Evolutionary conservation across 2,888 invertebrate species (phyloP), one percentile per base, ranked within the genome.

Genomic region (Morpho achilles): DNA sequence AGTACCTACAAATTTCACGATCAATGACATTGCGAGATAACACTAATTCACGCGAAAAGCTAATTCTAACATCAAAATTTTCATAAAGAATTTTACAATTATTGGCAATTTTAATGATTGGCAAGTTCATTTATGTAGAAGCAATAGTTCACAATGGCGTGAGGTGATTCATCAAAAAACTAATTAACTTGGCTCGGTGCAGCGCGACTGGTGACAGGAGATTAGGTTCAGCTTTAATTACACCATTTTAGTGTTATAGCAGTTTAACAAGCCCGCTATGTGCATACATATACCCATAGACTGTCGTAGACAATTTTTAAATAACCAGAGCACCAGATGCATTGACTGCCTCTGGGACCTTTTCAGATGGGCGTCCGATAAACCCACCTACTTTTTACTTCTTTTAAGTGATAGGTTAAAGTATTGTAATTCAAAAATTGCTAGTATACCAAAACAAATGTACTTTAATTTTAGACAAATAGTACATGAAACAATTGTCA

Each of bases 161-260:
- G 46, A 50, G 48, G 56, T 57, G 62, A 66, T 67, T 67, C 66
- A 67, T 67, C 65, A 67, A 64, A 65, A 64, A 67, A 61, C 60
- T 66, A 68, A 68, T 67, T 64, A 68, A 66, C 62, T 62, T 63
- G 53, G 65, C 69, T 58, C 70, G 70, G 72, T 48, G 69, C 72
- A 69, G 71, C 72, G 70, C 72, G 72, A 69, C 76, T 76, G 75
- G 78, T 80, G 85, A 84, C 85, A 77, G 78, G 73, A 80, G 85
- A 85, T 86, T 87, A 85, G 86, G 76, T 81, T 80, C 77, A 76
- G 76, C 75, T 84, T 84, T 87, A 87, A 87, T 87, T 86, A 85
- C 74, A 68, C 73, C 76, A 75, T 76, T 72, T 71, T 67, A 72
- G 72, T 72, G 68, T 70, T 69, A 73, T 71, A 67, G 69, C 75